Percentiles rank a stretch among this genome's conserved stretches.
Conservation (phyloP, 2,888 invertebrate species). For the Coronaproctus castanopsis region DNA sequence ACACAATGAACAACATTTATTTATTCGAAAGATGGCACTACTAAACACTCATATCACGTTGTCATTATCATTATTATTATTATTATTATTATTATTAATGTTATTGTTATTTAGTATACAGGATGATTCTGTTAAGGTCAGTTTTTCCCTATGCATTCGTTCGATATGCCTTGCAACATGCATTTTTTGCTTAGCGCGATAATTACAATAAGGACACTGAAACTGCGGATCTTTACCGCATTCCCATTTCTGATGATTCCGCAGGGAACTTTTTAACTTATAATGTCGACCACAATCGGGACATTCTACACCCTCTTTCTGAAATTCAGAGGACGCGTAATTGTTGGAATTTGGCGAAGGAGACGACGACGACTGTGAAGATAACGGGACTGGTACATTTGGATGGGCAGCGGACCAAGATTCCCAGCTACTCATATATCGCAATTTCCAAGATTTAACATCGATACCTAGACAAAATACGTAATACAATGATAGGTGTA, state of each 20-base stretch:
- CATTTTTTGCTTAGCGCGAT: conserved; percentile 66
- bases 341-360: conserved; percentile 14
- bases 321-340: conserved; percentile 5
- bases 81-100: conserved; percentile 8
- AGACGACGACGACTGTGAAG: conserved; percentile 10
- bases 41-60: too few relatives aligned
- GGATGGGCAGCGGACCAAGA: conserved; percentile 22
- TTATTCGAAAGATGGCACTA: too few relatives aligned
- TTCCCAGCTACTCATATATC: conserved; percentile 21
- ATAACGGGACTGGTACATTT: conserved; percentile 17
- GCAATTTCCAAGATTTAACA: conserved; percentile 13
- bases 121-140: conserved; percentile 17
- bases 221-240: conserved; percentile 69
- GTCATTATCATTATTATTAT: conserved; percentile 3
- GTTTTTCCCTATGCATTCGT: conserved; percentile 49
- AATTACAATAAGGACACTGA: conserved; percentile 63
- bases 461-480: conserved; percentile 3
- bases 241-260: conserved; percentile 70
- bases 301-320: conserved; percentile 20
- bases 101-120: conserved; percentile 12
- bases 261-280: conserved; percentile 64
- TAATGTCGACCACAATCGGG: conserved; percentile 63
- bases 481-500: neutral
- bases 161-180: conserved; percentile 65
- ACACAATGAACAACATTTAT: too few relatives aligned